A percentile compares a stretch with the other conserved stretches of the same genome.
Evolutionary conservation across 2,113 vertebrate species (phyloP).

Genomic region (Seriola aureovittata): DNA sequence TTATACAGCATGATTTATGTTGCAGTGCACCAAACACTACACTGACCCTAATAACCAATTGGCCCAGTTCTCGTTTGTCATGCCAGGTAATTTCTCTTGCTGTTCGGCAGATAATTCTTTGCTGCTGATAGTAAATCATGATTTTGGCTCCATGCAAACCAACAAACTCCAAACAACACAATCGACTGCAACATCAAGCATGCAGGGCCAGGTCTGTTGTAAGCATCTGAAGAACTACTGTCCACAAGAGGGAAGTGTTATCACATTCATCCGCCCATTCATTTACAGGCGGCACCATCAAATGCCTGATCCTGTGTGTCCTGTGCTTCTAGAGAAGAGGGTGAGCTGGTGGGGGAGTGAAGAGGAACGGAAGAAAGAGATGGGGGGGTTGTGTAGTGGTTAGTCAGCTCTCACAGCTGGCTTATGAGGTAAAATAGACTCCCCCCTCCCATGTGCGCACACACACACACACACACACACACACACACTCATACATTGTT

Average conservation of each 20-base stretch:
- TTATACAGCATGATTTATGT: constrained; percentile 50
- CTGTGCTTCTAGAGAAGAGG: constrained; percentile 11
- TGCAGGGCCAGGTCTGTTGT: not conserved
- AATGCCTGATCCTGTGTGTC: constrained; percentile 40
- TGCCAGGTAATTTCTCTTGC: constrained; percentile 44
- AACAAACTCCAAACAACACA: constrained; percentile 1
- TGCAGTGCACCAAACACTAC: constrained; percentile 7
- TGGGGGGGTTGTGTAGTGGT: not conserved
- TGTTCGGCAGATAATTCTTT: constrained; percentile 41
- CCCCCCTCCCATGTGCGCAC: not conserved
- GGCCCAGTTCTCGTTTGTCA: constrained; percentile 24
- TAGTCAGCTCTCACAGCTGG: constrained; percentile 27
- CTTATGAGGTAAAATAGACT: constrained; percentile 21
- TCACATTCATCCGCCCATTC: constrained; percentile 65
- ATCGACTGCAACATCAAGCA: not conserved
- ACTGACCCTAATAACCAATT: constrained; percentile 57
- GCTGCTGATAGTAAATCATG: constrained; percentile 21
- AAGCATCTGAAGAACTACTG: constrained; percentile 56
- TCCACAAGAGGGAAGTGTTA: constrained; percentile 87
- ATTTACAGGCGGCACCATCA: constrained; percentile 32
- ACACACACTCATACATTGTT: not conserved
- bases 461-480: not conserved
- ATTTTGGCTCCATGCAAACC: constrained; percentile 5
- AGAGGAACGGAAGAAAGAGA: not conserved
- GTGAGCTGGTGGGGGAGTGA: constrained; percentile 2